Evolutionary conservation across 2,888 invertebrate genomes (phyloP).

Genomic region (Scelioninae gen. 1): DNA sequence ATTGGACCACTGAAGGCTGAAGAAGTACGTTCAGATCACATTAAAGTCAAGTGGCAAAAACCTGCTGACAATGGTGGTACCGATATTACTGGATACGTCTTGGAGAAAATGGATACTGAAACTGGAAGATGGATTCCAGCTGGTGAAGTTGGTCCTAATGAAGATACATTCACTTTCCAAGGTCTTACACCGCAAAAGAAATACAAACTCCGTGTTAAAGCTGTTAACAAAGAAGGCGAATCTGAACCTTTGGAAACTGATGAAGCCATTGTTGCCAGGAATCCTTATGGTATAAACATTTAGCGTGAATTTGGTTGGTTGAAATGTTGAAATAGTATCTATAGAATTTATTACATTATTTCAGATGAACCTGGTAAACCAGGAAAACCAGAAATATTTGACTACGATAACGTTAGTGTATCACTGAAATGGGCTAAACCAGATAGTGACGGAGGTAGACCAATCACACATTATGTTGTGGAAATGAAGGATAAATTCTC

Average conservation of each 20-base stretch:
- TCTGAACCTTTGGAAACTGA: slow-evolving; percentile 97
- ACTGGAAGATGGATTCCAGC: slow-evolving; percentile 98
- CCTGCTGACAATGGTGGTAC: slow-evolving; percentile 95
- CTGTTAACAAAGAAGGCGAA: slow-evolving; percentile 98
- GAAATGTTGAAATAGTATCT: neutral
- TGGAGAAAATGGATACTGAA: slow-evolving; percentile 98
- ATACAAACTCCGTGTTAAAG: slow-evolving; percentile 98
- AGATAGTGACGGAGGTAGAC: slow-evolving; percentile 94
- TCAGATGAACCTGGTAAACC: slow-evolving; percentile 95
- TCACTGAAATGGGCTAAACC: slow-evolving; percentile 96
- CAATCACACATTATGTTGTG: slow-evolving; percentile 94
- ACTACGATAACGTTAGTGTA: slow-evolving; percentile 97
- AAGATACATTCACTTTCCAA: slow-evolving; percentile 92
- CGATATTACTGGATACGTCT: slow-evolving; percentile 94
- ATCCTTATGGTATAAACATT: slow-evolving; percentile 92
- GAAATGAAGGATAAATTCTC: slow-evolving; percentile 96
- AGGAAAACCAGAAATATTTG: slow-evolving; percentile 94
- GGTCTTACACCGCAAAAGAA: slow-evolving; percentile 97
- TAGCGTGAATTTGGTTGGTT: neutral
- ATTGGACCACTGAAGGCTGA: slow-evolving; percentile 93
- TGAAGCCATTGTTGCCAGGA: slow-evolving; percentile 95
- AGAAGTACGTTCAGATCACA: slow-evolving; percentile 95
- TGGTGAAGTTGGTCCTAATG: slow-evolving; percentile 94
- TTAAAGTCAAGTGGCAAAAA: slow-evolving; percentile 95
- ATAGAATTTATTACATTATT: slow-evolving; percentile 45